A percentile compares a stretch with the other conserved stretches of the same genome.
Evolutionary conservation across 2,888 invertebrate genomes (phyloP).

Genomic region (Pristionchus maxplancki): DNA sequence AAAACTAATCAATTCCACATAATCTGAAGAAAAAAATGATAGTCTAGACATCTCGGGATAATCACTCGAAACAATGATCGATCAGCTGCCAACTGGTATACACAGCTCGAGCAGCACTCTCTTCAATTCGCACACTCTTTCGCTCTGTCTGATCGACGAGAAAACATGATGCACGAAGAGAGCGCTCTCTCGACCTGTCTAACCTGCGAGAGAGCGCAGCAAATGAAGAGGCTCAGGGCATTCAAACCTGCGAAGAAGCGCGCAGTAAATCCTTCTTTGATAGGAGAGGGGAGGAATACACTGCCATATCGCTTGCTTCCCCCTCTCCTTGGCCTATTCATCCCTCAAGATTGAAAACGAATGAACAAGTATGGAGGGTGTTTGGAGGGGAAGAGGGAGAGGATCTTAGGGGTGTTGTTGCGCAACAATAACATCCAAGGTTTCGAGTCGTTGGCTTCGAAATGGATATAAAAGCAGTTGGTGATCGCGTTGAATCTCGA

Average conservation of each 20-base stretch:
- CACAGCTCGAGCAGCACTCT: neutral
- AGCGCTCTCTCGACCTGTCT: too few species aligned
- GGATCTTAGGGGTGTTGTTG: neutral
- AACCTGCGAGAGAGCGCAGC: neutral
- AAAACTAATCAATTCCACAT: too few species aligned
- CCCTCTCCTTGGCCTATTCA: slow-evolving; percentile 22
- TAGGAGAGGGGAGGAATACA: neutral
- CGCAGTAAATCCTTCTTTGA: slow-evolving; percentile 42
- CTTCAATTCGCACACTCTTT: neutral
- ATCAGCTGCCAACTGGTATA: slow-evolving; percentile 15
- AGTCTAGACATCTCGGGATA: neutral
- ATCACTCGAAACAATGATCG: neutral
- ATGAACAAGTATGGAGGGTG: slow-evolving; percentile 42
- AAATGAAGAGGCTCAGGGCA: neutral
- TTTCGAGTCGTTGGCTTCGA: neutral
- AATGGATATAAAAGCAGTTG: neutral
- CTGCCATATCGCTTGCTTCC: neutral
- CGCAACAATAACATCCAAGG: neutral
- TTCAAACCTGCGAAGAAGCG: neutral
- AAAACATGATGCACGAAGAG: neutral
- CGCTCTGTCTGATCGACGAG: neutral
- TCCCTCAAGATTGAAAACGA: slow-evolving; percentile 43
- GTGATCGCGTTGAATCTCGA: neutral
- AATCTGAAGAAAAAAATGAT: too few species aligned
- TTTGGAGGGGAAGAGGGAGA: neutral